These are phyloP conservation scores for Porphyrio hochstetteri DNA, from an alignment of 2,113 vertebrate species.

Conservation along the genomic window DNA sequence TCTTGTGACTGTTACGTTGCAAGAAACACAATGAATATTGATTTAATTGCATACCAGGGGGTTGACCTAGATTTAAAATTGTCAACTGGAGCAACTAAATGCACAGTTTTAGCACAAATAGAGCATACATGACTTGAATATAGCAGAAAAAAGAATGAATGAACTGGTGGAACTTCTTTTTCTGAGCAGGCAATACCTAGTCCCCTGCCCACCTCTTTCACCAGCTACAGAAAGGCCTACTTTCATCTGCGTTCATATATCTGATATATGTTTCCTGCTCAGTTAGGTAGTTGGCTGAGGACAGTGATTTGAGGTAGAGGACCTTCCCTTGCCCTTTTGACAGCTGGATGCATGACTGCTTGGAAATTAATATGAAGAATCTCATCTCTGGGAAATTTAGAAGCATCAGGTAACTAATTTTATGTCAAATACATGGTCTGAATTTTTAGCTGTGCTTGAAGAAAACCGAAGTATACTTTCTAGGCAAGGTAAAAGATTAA, in stretches of 20 bases:
- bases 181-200: neutral
- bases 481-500: neutral
- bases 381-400: neutral
- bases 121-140: neutral
- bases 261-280: neutral
- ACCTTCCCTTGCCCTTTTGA: neutral
- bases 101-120: neutral
- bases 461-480: neutral
- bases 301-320: neutral
- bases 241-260: neutral
- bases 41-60: neutral
- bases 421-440: neutral
- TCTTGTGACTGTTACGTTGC: neutral
- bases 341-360: neutral
- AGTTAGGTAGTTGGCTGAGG: neutral
- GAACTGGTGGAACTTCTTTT: neutral
- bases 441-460: neutral
- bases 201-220: neutral
- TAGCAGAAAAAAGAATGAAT: neutral
- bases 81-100: neutral
- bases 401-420: neutral
- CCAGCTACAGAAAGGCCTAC: neutral
- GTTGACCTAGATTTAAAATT: neutral
- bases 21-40: neutral
- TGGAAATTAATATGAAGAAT: neutral